A percentile compares a stretch with the other conserved stretches of the same genome.
Evolutionary conservation across 2,888 invertebrate genomes (phyloP).

Genomic region (Eupithecia centaureata): DNA sequence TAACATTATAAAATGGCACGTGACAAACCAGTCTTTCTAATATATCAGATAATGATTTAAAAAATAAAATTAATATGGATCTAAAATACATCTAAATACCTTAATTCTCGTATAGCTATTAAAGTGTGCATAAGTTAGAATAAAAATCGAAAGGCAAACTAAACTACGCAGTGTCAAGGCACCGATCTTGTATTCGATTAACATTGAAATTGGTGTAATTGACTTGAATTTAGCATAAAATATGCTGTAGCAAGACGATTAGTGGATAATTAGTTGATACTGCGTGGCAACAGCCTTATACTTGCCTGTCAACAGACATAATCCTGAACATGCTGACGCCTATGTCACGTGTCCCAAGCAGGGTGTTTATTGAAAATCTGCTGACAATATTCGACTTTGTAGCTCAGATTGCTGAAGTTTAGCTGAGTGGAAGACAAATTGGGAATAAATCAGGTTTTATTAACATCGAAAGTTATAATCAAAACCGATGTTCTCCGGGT

Average conservation of each 20-base stretch:
- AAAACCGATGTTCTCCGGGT: no score
- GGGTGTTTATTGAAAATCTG: not conserved
- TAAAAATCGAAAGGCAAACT: conserved; percentile 23
- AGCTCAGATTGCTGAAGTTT: no score
- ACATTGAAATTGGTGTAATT: conserved; percentile 23
- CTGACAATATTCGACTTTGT: not conserved
- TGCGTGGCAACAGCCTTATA: conserved; percentile 23
- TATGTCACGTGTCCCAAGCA: conserved; percentile 9
- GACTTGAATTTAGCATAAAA: conserved; percentile 21
- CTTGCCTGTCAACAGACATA: conserved; percentile 22
- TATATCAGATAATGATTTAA: not conserved
- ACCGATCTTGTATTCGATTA: conserved; percentile 18
- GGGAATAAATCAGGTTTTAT: no score
- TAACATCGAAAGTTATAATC: no score
- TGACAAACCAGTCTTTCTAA: not conserved
- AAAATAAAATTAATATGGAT: not conserved
- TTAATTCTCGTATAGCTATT: conserved; percentile 4
- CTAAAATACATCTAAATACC: conserved; percentile 3
- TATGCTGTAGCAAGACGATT: conserved; percentile 26
- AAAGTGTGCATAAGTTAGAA: not conserved
- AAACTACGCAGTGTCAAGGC: conserved; percentile 24
- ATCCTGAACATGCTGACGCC: conserved; percentile 21
- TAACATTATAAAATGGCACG: not conserved
- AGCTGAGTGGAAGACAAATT: no score
- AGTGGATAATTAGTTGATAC: conserved; percentile 2